Evolutionary conservation across 2,113 vertebrate genomes (phyloP).

Genomic region (Herpetotheres cachinnans): DNA sequence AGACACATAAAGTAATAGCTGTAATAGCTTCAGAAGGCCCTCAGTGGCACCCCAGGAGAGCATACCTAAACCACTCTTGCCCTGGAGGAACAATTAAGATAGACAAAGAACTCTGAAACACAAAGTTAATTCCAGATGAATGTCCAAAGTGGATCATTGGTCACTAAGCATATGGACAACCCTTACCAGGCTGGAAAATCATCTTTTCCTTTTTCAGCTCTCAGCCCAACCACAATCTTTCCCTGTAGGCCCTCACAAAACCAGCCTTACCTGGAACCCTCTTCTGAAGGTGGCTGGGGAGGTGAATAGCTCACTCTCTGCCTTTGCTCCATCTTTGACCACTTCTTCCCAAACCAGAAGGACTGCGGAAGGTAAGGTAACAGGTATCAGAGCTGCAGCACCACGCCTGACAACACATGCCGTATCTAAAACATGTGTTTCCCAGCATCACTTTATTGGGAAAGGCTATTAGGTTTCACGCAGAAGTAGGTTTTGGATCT

Average conservation of each 20-base stretch:
- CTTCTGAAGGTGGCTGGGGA: neutral
- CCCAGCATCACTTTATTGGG: neutral
- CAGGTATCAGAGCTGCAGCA: neutral
- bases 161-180: neutral
- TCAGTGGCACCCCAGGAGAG: neutral
- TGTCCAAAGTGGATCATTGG: neutral
- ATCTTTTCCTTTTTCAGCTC: neutral
- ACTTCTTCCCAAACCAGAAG: neutral
- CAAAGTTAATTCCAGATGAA: neutral
- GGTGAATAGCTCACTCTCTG: neutral
- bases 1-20: neutral
- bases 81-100: neutral
- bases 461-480: neutral
- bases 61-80: neutral
- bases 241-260: neutral
- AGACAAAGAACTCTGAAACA: neutral
- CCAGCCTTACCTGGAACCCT: accelerated
- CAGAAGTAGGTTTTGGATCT: neutral
- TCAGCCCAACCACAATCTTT: neutral
- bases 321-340: neutral
- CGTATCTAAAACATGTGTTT: neutral
- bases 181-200: neutral
- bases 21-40: neutral
- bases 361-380: neutral
- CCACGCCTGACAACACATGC: neutral